These are phyloP conservation scores for Oryctes rhinoceros DNA, from an alignment of 1,140 invertebrate species.

Conservation along the genomic window DNA sequence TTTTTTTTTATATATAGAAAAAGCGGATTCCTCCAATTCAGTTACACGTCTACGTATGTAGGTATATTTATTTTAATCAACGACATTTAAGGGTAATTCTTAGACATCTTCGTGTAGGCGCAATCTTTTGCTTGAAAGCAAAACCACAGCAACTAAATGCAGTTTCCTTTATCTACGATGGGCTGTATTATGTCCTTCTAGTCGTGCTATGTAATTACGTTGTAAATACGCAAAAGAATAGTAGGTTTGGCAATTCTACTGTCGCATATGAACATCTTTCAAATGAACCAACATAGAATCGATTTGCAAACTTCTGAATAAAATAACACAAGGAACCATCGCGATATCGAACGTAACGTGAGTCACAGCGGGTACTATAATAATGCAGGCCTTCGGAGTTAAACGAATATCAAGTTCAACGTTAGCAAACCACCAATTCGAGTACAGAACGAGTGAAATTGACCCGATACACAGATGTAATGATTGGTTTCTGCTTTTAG, in stretches of 20 bases:
- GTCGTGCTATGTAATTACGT: not conserved
- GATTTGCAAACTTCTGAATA: too few species aligned
- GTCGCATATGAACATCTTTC: not conserved
- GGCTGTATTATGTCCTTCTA: not conserved
- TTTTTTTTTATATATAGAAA: too few species aligned
- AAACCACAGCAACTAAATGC: not conserved
- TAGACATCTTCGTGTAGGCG: not conserved
- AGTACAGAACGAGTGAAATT: slow-evolving; percentile 22
- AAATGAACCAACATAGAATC: not conserved
- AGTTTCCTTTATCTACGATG: not conserved
- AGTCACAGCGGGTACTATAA: not conserved
- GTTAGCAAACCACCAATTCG: slow-evolving; percentile 15
- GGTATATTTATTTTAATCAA: too few species aligned
- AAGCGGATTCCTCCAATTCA: too few species aligned
- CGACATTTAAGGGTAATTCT: not conserved
- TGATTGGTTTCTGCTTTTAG: slow-evolving; percentile 32
- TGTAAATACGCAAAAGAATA: not conserved
- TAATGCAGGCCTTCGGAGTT: not conserved
- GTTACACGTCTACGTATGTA: too few species aligned
- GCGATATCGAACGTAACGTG: not conserved
- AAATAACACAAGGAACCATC: too few species aligned
- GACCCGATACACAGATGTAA: slow-evolving; percentile 10
- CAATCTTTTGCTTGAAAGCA: slow-evolving; percentile 28
- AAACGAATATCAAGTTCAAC: slow-evolving; percentile 22
- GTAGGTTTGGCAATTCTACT: not conserved